Evolutionary conservation across 2,113 vertebrate genomes (phyloP).

Genomic region (Stegostoma tigrinum): DNA sequence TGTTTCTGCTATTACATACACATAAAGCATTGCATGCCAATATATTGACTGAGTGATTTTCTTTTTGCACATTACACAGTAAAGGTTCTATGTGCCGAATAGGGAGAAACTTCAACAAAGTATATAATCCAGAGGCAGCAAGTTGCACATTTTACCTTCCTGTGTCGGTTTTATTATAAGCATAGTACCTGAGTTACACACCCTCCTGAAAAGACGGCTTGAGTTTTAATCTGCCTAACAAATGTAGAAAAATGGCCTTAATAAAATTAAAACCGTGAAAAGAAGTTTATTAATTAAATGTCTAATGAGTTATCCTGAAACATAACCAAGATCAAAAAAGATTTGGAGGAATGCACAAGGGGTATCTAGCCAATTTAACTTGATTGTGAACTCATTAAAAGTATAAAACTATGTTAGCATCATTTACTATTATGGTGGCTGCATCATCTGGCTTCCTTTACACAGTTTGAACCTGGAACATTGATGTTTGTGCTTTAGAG

Average conservation of each 20-base stretch:
- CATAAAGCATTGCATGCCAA: background rate
- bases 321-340: constrained; percentile 1
- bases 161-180: background rate
- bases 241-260: background rate
- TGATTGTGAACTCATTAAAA: constrained; percentile 26
- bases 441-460: background rate
- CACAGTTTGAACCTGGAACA: background rate
- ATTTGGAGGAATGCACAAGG: constrained; percentile 24
- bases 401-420: background rate
- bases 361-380: constrained; percentile 12
- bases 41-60: background rate
- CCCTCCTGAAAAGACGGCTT: background rate
- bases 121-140: background rate
- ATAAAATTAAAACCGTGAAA: background rate
- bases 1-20: background rate
- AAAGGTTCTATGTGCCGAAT: background rate
- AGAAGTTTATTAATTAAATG: constrained; percentile 12
- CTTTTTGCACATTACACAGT: background rate
- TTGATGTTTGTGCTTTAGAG: background rate
- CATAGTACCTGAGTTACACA: background rate
- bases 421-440: background rate
- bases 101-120: background rate
- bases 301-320: constrained; percentile 20
- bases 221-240: background rate
- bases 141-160: background rate